Conservation (phyloP, 2,888 invertebrate genomes). For the Euproctis similis region DNA sequence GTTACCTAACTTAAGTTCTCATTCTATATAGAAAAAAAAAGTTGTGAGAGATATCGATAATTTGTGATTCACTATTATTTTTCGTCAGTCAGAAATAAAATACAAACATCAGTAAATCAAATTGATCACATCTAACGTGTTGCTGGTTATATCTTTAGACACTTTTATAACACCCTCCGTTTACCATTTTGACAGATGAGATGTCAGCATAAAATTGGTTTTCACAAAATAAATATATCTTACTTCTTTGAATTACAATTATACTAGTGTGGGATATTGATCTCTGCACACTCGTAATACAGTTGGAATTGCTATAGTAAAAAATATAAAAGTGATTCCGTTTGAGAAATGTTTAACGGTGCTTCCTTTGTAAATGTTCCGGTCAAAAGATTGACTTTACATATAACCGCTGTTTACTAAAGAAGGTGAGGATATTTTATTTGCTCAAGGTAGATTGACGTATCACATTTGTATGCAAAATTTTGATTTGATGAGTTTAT, state of each 20-base stretch:
- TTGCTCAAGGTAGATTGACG: conserved; percentile 47
- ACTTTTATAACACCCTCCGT: conserved; percentile 46
- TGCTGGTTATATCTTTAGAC: conserved; percentile 27
- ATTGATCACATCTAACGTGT: conserved; percentile 19
- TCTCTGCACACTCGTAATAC: conserved; percentile 17
- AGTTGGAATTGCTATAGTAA: conserved; percentile 11
- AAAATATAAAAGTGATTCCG: conserved; percentile 1
- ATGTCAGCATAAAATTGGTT: conserved; percentile 74
- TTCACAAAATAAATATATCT: conserved; percentile 70
- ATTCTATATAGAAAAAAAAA: no score
- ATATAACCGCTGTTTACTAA: conserved; percentile 39
- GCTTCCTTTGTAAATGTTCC: conserved; percentile 26
- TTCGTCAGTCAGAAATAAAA: no score
- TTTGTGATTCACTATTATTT: no score
- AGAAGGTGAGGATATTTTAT: conserved; percentile 39
- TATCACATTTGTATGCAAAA: conserved; percentile 44
- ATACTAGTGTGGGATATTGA: conserved; percentile 10
- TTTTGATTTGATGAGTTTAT: conserved; percentile 46
- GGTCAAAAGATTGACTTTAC: conserved; percentile 37
- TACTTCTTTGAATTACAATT: conserved; percentile 30
- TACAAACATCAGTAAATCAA: conserved; percentile 8
- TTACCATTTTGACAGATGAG: conserved; percentile 63
- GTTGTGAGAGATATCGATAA: no score
- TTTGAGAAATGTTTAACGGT: conserved; percentile 16
- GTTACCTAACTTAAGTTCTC: no score